Evolutionary conservation across 2,113 vertebrate genomes (phyloP).

Genomic region (Xyrauchen texanus): DNA sequence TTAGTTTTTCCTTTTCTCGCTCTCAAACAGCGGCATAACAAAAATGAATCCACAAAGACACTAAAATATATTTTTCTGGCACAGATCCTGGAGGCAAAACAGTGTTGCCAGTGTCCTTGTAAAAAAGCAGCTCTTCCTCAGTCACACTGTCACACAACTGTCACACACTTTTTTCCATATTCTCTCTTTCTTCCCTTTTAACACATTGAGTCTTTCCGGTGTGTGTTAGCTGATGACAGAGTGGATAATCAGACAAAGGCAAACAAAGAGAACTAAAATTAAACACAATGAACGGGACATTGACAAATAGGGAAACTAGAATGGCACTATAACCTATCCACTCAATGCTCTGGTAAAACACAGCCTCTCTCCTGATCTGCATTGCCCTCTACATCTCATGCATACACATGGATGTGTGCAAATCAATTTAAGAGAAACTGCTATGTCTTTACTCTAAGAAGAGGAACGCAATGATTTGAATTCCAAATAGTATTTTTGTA

Average conservation of each 20-base stretch:
- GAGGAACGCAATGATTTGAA: no score
- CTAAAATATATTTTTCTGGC: background rate
- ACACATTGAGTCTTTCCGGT: slow-evolving; percentile 19
- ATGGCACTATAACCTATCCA: slow-evolving; percentile 17
- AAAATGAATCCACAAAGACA: background rate
- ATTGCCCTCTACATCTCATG: slow-evolving; percentile 17
- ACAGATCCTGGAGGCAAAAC: background rate
- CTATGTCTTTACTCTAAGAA: no score
- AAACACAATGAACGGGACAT: slow-evolving; percentile 25
- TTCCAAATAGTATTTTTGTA: no score
- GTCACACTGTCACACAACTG: slow-evolving; percentile 15
- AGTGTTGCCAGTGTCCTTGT: background rate
- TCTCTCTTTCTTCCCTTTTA: background rate
- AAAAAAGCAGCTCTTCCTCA: slow-evolving; percentile 8
- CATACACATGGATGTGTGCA: background rate
- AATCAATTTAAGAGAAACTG: no score
- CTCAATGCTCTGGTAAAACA: slow-evolving; percentile 6
- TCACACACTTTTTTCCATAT: background rate
- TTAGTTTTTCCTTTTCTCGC: no score
- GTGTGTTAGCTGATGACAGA: slow-evolving; percentile 41
- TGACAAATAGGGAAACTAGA: slow-evolving; percentile 38
- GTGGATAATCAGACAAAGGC: slow-evolving; percentile 45
- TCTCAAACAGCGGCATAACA: background rate
- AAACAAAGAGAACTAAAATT: slow-evolving; percentile 38
- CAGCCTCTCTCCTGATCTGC: background rate